Evolutionary conservation across 1,140 invertebrate species (phyloP).

Genomic region (Drosophila grimshawi): DNA sequence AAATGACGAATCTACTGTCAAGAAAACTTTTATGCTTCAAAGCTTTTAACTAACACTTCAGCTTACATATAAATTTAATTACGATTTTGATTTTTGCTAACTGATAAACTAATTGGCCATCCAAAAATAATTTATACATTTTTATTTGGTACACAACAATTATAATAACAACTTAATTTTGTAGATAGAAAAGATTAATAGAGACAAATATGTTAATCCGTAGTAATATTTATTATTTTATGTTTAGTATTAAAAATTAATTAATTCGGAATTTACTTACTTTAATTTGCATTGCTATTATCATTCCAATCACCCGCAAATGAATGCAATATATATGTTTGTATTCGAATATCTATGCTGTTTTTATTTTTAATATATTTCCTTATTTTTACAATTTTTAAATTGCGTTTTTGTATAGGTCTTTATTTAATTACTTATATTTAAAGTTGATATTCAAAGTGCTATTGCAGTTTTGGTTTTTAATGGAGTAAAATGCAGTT

Average conservation of each 20-base stretch:
- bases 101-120: too few species aligned
- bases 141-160: too few species aligned
- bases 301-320: neutral
- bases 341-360: conserved; percentile 30
- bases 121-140: too few species aligned
- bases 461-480: conserved; percentile 39
- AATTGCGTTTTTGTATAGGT: conserved; percentile 34
- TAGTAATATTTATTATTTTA: too few species aligned
- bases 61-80: neutral
- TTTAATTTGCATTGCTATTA: neutral
- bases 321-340: neutral
- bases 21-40: neutral
- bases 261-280: neutral
- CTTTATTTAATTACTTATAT: conserved; percentile 30
- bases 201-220: neutral
- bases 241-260: too few species aligned
- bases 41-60: too few species aligned
- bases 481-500: conserved; percentile 62
- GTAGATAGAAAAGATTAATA: neutral
- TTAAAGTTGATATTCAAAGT: conserved; percentile 46
- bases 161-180: too few species aligned
- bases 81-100: neutral
- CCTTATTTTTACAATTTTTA: conserved; percentile 37
- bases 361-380: conserved; percentile 46
- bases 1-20: conserved; percentile 31